Conservation (phyloP, 2,888 invertebrate genomes). For the Notocelia uddmanniana region DNA sequence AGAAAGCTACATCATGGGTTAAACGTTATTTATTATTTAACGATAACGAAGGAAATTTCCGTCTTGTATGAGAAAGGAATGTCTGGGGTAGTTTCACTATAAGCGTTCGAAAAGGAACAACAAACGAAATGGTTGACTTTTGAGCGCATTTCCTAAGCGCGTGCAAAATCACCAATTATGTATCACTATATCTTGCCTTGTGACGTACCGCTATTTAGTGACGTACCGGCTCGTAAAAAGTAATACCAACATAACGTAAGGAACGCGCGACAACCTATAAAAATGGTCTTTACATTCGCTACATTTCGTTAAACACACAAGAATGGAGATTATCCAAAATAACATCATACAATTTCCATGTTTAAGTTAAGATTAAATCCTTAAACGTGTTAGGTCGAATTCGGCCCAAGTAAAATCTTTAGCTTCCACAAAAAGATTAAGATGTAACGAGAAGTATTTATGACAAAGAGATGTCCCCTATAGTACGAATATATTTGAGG, state of each 20-base stretch:
- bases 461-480: too few relatives aligned
- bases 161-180: neutral
- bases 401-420: neutral
- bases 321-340: neutral
- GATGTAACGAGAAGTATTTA: too few relatives aligned
- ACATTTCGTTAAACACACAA: neutral
- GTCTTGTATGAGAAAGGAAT: too few relatives aligned
- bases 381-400: too few relatives aligned
- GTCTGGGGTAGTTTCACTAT: neutral
- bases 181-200: neutral
- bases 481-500: too few relatives aligned
- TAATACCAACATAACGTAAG: neutral
- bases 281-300: neutral
- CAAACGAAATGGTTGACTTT: neutral
- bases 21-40: too few relatives aligned
- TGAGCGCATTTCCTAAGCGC: neutral
- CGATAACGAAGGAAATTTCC: too few relatives aligned
- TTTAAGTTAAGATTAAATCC: too few relatives aligned
- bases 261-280: neutral
- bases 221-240: slow-evolving; percentile 2
- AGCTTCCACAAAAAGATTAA: neutral
- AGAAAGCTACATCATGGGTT: too few relatives aligned
- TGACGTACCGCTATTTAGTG: neutral
- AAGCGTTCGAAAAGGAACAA: neutral
- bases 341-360: neutral